Percentiles rank a stretch among this genome's conserved stretches.
These are phyloP conservation scores for Molothrus ater DNA, from an alignment of 2,797 vertebrate genomes.

Conservation along the genomic window DNA sequence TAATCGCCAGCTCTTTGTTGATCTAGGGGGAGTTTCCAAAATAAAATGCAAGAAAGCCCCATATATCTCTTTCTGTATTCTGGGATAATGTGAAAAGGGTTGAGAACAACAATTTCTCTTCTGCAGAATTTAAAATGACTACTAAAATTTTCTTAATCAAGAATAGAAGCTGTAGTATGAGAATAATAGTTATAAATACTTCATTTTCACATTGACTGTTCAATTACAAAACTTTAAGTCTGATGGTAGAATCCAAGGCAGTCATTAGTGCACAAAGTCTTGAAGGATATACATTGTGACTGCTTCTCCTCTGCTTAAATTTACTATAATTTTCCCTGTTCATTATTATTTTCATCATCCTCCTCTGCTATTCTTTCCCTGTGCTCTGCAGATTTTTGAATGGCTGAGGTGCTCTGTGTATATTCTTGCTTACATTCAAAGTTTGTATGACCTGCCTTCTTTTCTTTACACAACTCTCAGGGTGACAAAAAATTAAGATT, in stretches of 20 bases:
- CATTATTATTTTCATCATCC: background rate
- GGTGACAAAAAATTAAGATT: background rate
- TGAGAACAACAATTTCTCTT: background rate
- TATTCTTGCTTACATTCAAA: background rate
- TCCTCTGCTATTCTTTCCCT: background rate
- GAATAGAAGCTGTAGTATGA: background rate
- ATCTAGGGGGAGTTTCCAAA: background rate
- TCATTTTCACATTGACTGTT: background rate
- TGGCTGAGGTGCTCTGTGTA: background rate
- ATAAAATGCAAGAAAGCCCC: background rate
- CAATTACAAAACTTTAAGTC: background rate
- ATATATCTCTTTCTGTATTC: background rate
- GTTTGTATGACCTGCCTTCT: background rate
- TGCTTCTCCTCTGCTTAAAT: background rate
- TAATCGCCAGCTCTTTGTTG: background rate
- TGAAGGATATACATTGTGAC: background rate
- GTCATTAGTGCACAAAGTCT: background rate
- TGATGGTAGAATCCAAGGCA: background rate
- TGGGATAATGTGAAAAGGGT: background rate
- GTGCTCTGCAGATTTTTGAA: background rate
- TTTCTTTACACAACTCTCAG: background rate
- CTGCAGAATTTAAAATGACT: background rate
- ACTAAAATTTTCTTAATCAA: background rate
- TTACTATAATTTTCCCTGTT: background rate
- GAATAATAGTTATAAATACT: background rate